These are phyloP conservation scores for Fulica atra DNA, from an alignment of 2,113 vertebrate species.

Conservation along the genomic window DNA sequence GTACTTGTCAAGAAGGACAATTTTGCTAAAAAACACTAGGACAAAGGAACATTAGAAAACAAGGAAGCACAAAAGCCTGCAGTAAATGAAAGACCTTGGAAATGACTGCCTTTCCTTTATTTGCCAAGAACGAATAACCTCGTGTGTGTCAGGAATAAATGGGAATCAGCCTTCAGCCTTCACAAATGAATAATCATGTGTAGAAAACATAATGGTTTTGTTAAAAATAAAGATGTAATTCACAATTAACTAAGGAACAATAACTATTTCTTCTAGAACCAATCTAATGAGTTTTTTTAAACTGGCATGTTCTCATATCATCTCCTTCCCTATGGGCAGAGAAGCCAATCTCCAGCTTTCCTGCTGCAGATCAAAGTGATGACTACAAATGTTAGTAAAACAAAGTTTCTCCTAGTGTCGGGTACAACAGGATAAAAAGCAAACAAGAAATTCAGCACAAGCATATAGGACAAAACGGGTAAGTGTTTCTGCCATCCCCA, in stretches of 20 bases:
- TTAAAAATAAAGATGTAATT: slow-evolving; percentile 10
- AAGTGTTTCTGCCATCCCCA: background rate
- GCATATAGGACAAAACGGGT: background rate
- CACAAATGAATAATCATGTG: background rate
- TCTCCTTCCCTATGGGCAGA: slow-evolving; percentile 15
- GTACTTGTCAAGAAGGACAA: background rate
- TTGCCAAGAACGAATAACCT: slow-evolving; percentile 3
- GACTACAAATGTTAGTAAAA: slow-evolving; percentile 11
- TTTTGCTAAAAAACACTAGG: background rate
- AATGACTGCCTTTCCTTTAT: background rate
- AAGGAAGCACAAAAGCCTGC: background rate
- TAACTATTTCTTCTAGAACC: background rate
- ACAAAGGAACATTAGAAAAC: background rate
- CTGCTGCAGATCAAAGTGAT: slow-evolving; percentile 33
- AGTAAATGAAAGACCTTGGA: background rate
- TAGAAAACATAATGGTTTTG: background rate
- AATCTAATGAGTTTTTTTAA: background rate
- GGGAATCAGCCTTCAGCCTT: slow-evolving; percentile 21
- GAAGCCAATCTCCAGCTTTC: slow-evolving; percentile 1
- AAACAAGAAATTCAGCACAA: background rate
- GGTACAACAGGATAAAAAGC: slow-evolving; percentile 27
- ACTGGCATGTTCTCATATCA: slow-evolving; percentile 26
- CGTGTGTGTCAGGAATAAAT: background rate
- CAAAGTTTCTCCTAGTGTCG: background rate
- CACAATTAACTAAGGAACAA: slow-evolving; percentile 11